phyloP scores from a whole-genome alignment of 2,888 invertebrate genomes.

The Ennomos erosarius region DNA sequence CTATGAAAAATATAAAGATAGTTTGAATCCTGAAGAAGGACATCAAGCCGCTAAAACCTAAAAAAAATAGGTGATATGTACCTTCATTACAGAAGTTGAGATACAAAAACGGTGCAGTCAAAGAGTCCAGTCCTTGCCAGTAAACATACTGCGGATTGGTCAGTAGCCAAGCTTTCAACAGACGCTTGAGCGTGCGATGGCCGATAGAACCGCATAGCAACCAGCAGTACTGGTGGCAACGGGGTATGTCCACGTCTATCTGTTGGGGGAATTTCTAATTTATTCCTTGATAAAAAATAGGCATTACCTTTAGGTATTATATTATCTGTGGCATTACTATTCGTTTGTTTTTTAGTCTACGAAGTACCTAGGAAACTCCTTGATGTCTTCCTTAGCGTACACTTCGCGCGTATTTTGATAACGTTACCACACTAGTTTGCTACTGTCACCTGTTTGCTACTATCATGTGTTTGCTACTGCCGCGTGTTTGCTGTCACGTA shows the following conservation, averaged over 20 bases:
- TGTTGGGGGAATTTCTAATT: conserved; percentile 56
- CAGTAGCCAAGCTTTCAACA: conserved; percentile 98
- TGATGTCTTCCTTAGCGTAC: no score
- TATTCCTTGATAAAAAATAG: not conserved
- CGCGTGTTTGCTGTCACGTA: no score
- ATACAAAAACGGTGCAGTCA: conserved; percentile 98
- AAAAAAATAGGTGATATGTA: conserved; percentile 54
- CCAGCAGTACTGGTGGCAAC: conserved; percentile 99
- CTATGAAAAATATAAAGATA: no score
- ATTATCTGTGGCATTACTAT: not conserved
- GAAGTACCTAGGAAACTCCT: no score
- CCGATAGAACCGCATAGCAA: conserved; percentile 96
- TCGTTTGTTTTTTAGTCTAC: no score
- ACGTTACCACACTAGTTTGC: no score
- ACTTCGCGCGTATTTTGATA: no score
- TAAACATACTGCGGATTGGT: conserved; percentile 98
- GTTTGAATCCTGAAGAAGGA: no score
- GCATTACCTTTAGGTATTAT: no score
- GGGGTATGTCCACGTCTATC: conserved; percentile 99
- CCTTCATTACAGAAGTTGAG: conserved; percentile 99
- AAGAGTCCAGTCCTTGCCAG: conserved; percentile 99
- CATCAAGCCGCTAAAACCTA: no score
- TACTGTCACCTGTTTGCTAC: no score
- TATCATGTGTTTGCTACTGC: no score
- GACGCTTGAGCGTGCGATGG: conserved; percentile 95